Percentiles rank a stretch among this genome's conserved stretches.
phyloP scores from a whole-genome alignment of 2,797 vertebrate species.

The Sebastes cheni region DNA sequence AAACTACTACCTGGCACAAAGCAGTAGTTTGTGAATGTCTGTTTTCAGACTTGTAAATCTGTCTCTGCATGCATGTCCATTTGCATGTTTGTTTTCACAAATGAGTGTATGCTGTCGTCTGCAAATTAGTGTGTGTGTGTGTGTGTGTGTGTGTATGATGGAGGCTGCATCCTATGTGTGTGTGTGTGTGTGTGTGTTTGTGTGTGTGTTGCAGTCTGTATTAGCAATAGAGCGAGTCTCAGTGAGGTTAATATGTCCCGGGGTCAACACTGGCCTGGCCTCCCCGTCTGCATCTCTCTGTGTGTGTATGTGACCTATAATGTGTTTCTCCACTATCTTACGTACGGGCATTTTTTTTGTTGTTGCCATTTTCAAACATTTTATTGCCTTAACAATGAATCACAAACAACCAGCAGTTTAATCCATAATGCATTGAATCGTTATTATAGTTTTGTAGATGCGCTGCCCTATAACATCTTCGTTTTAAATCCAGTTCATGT shows the following conservation, averaged over 20 bases:
- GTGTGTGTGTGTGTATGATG: not conserved
- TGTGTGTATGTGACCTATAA: not conserved
- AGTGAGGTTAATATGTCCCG: constrained; percentile 42
- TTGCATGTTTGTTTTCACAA: not conserved
- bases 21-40: not conserved
- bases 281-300: not conserved
- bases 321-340: not conserved
- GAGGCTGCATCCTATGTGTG: not conserved
- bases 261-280: constrained; percentile 3
- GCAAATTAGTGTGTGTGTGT: not conserved
- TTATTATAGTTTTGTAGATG: too few relatives aligned
- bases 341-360: not conserved
- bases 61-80: not conserved
- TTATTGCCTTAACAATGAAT: not conserved
- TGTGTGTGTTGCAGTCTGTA: not conserved
- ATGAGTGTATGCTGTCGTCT: not conserved
- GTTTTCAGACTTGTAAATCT: not conserved
- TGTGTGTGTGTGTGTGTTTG: not conserved
- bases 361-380: too few relatives aligned
- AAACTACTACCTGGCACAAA: not conserved
- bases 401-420: not conserved
- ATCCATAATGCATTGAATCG: not conserved
- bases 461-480: not conserved
- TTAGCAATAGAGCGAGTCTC: constrained; percentile 19
- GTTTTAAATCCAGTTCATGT: not conserved